Base-by-base conservation (phyloP, 2,888 invertebrate species). In the Augochlorella aurata region DNA sequence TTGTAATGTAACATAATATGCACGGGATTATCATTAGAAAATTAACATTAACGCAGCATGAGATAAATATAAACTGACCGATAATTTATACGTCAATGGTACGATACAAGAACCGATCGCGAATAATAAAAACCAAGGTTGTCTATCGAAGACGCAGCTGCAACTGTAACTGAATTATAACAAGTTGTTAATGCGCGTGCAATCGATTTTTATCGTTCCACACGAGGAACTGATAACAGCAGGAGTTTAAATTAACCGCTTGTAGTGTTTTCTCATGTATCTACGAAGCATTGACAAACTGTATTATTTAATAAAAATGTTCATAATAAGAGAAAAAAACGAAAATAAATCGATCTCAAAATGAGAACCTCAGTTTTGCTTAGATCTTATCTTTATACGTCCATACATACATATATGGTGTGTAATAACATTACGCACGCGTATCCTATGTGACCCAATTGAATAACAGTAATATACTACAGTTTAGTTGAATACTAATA, bases 111-210 rank as follows among this genome's bases (percentile, higher is more conserved):
- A n/a, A 58, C 54, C 67, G 10, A 63, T 29, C 24, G 54, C 49
- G 68, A 58, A 10, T 52, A n/a, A 58, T 12, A 77, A 61, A 38
- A 79, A 66, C 58, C 76, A 74, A 74, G 77, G 72, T 24, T 29
- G 38, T 12, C 9, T 52, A 61, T 77, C 49, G 49, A 29, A 18
- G 61, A 72, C 16, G 29, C 61, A 61, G 29, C 61, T 61, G 61
- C 61, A 61, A 29, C 8, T 29, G 29, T 29, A 24, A 61, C 24
- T 16, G 61, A 65, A 65, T 67, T 29, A 38, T 38, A 58, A 44
- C 10, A 47, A 52, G 71, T 71, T 79, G 74, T 78, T 86, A 84
- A 80, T 77, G 52, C 81, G 61, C 70, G 38, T 9, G 58, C 54
- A 21, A 50, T 21, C 16, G 24, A 69, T 58, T 81, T 76, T 79